Conservation (phyloP, 1,140 invertebrate genomes). For the Heterodera carotae region DNA sequence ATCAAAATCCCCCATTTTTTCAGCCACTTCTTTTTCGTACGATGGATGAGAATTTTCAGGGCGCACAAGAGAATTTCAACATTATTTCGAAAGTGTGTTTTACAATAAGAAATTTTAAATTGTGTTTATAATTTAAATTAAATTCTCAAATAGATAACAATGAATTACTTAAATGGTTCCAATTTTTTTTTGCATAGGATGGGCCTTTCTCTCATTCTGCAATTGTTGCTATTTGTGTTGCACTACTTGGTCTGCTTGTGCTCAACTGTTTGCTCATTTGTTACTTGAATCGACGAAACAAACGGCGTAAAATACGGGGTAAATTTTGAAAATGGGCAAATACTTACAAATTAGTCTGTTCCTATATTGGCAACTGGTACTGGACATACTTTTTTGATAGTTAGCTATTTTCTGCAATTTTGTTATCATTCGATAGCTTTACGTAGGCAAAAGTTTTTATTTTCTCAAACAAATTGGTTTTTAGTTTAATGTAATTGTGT, state of each 20-base stretch:
- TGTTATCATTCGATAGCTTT: too few species aligned
- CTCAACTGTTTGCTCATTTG: conserved; percentile 38
- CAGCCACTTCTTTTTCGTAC: conserved; percentile 43
- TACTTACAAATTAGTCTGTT: too few species aligned
- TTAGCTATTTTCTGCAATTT: too few species aligned
- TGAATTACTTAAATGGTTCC: too few species aligned
- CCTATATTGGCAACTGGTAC: background rate
- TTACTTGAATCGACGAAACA: conserved; percentile 39
- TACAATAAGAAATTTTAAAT: too few species aligned
- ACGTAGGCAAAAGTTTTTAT: too few species aligned
- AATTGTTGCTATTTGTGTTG: conserved; percentile 37
- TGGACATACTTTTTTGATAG: background rate
- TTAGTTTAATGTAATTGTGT: too few species aligned
- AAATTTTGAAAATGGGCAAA: background rate
- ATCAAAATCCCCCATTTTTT: background rate
- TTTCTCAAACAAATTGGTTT: too few species aligned
- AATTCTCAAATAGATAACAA: too few species aligned
- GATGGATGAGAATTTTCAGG: conserved; percentile 49
- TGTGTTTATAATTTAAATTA: too few species aligned
- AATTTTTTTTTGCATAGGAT: conserved; percentile 14
- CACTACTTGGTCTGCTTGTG: conserved; percentile 34
- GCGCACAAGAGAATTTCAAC: conserved; percentile 34
- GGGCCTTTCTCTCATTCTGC: conserved; percentile 26
- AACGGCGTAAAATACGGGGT: conserved; percentile 48
- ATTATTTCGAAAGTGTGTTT: conserved; percentile 20